phyloP scores from a whole-genome alignment of 2,113 vertebrate species.

The Addax nasomaculatus region DNA sequence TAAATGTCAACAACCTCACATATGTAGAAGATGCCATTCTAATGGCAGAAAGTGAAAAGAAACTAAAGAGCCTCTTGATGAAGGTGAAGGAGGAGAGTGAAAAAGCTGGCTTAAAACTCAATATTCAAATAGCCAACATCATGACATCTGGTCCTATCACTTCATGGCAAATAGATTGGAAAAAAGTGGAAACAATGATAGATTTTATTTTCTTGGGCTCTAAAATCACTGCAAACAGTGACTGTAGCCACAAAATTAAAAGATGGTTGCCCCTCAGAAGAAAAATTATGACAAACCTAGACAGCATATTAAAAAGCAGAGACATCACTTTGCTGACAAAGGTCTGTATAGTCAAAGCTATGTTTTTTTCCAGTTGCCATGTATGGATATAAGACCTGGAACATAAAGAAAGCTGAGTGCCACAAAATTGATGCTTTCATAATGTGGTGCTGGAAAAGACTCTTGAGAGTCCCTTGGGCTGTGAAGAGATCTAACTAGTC shows the following conservation, averaged over 20 bases:
- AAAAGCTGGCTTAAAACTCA: background rate
- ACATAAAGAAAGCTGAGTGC: background rate
- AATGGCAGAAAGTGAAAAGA: background rate
- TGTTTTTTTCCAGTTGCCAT: background rate
- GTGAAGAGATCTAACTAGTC: background rate
- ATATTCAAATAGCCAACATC: background rate
- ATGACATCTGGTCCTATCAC: background rate
- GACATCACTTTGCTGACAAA: background rate
- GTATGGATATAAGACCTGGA: background rate
- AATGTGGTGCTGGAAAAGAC: background rate
- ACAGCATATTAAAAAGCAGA: background rate
- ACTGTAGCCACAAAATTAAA: background rate
- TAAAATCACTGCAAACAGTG: background rate
- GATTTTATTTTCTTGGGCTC: background rate
- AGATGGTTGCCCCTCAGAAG: background rate
- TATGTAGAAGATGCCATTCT: background rate
- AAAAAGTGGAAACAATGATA: background rate
- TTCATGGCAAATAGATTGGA: background rate
- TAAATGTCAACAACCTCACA: background rate
- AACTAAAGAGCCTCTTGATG: background rate
- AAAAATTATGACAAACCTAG: background rate
- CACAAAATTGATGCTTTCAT: background rate
- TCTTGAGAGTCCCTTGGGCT: background rate
- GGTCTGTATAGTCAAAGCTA: background rate
- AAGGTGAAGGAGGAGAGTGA: background rate